Evolutionary conservation across 2,797 vertebrate genomes (phyloP).

Genomic region (Aulostomus chinensis): DNA sequence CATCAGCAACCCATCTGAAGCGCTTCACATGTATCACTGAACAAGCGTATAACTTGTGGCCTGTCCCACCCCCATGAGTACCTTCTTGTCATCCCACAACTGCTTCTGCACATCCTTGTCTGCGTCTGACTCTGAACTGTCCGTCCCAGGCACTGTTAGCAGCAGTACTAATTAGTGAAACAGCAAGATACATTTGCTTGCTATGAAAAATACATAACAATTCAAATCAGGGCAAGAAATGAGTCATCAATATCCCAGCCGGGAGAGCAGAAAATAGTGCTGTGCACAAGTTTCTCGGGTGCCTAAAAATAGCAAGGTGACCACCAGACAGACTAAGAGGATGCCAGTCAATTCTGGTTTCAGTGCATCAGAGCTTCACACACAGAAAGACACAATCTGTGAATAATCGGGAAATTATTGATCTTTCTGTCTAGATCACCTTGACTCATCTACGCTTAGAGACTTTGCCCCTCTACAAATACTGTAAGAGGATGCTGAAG

Average conservation of each 20-base stretch:
- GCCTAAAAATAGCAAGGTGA: constrained; percentile 71
- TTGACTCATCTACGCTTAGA: constrained; percentile 40
- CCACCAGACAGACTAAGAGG: constrained; percentile 58
- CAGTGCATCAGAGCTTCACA: constrained; percentile 35
- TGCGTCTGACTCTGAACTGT: constrained; percentile 83
- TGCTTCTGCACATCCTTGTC: constrained; percentile 89
- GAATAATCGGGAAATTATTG: constrained; percentile 52
- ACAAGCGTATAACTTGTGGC: neutral
- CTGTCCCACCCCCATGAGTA: constrained; percentile 54
- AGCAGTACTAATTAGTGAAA: constrained; percentile 85
- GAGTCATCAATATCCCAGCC: constrained; percentile 58
- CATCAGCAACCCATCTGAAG: constrained; percentile 10
- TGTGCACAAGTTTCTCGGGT: constrained; percentile 41
- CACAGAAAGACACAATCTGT: constrained; percentile 49
- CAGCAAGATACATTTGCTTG: constrained; percentile 50
- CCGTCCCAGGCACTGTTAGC: constrained; percentile 92
- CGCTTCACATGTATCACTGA: neutral
- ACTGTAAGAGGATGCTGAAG: constrained; percentile 6
- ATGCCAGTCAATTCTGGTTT: constrained; percentile 54
- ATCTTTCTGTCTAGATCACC: constrained; percentile 29
- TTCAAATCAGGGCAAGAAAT: constrained; percentile 46
- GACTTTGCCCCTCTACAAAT: constrained; percentile 16
- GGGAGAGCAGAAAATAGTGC: constrained; percentile 40
- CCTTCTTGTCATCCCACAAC: constrained; percentile 92
- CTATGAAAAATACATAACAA: constrained; percentile 45